phyloP scores from a whole-genome alignment of 2,888 invertebrate genomes.

The Protophormia terraenovae region DNA sequence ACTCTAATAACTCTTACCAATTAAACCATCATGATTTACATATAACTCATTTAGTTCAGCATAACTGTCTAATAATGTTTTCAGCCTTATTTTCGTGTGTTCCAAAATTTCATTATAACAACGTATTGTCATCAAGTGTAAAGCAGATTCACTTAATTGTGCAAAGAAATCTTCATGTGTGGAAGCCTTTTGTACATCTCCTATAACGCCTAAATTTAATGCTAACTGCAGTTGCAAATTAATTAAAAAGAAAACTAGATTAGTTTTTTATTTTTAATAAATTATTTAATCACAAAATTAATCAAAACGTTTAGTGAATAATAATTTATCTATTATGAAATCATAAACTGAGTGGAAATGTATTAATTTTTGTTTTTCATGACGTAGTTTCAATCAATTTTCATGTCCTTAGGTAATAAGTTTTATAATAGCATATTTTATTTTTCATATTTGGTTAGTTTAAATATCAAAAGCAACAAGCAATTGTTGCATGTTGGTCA shows the following conservation, averaged over 20 bases:
- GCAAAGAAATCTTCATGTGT: slow-evolving; percentile 81
- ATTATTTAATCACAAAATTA: neutral
- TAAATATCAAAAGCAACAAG: neutral
- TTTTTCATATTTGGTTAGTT: slow-evolving; percentile 8
- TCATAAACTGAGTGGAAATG: neutral
- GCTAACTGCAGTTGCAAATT: slow-evolving; percentile 73
- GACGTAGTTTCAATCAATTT: slow-evolving; percentile 1
- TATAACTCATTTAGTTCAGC: slow-evolving; percentile 78
- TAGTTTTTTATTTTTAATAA: neutral
- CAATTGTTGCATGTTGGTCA: slow-evolving; percentile 27
- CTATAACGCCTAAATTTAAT: slow-evolving; percentile 77
- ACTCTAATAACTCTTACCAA: slow-evolving; percentile 71
- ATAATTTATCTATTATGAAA: neutral
- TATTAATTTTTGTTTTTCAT: neutral
- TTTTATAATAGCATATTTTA: neutral
- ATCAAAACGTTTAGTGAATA: neutral
- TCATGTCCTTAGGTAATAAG: slow-evolving; percentile 15
- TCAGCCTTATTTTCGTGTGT: slow-evolving; percentile 77
- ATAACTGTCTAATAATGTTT: slow-evolving; percentile 74
- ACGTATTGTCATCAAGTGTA: slow-evolving; percentile 75
- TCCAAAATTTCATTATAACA: slow-evolving; percentile 78
- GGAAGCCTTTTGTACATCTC: slow-evolving; percentile 78
- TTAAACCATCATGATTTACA: slow-evolving; percentile 79
- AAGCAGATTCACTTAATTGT: slow-evolving; percentile 78
- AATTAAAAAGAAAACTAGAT: neutral